Conservation (phyloP, 1,140 invertebrate genomes). For the Heliconius melpomene region DNA sequence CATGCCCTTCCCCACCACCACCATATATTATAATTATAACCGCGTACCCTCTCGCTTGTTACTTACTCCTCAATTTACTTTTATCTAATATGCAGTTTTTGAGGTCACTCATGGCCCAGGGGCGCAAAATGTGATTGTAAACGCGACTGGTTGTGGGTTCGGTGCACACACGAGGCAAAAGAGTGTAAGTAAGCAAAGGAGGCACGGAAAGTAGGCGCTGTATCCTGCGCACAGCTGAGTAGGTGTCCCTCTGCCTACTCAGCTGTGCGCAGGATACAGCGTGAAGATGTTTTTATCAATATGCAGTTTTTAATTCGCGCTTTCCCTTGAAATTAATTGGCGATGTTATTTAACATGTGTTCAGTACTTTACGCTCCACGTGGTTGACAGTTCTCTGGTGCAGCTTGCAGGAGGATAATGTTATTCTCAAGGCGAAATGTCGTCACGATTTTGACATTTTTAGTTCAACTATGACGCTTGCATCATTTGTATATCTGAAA, state of each 20-base stretch:
- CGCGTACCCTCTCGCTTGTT: constrained; percentile 35
- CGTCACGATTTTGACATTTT: constrained; percentile 76
- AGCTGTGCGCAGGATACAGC: too few species aligned
- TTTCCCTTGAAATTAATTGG: constrained; percentile 71
- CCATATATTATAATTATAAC: constrained; percentile 45
- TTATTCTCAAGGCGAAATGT: constrained; percentile 55
- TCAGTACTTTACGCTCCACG: constrained; percentile 64
- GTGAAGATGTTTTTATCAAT: too few species aligned
- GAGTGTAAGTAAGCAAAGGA: too few species aligned
- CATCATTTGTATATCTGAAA: constrained; percentile 62
- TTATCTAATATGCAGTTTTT: constrained; percentile 64
- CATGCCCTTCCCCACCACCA: constrained; percentile 44
- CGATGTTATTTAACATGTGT: constrained; percentile 67
- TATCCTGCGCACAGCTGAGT: too few species aligned
- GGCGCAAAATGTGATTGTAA: too few species aligned
- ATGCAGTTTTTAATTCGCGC: constrained; percentile 57
- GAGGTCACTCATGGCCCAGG: neutral
- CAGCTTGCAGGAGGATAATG: constrained; percentile 43
- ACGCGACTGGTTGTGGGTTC: too few species aligned
- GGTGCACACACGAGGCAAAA: too few species aligned
- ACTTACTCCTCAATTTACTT: constrained; percentile 51
- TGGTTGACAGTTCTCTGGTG: constrained; percentile 55
- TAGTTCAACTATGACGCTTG: constrained; percentile 56
- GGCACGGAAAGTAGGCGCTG: too few species aligned
- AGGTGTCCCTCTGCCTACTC: too few species aligned